Conservation (phyloP, 2,888 invertebrate genomes). For the Linnaemya vulpina region DNA sequence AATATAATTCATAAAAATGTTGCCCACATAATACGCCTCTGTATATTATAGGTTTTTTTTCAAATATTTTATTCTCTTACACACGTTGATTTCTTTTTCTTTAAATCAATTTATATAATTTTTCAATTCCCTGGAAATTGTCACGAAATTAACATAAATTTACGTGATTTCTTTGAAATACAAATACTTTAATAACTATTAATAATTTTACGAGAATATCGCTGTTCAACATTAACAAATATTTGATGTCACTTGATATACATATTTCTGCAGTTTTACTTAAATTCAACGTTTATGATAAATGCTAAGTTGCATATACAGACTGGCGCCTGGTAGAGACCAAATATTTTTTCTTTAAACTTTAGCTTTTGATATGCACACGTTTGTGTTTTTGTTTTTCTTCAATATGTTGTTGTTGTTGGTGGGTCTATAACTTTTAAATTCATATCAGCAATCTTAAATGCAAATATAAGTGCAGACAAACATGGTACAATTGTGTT, state of each 20-base stretch:
- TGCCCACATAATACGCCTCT: slow-evolving; percentile 9
- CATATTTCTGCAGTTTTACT: slow-evolving; percentile 33
- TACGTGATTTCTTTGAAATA: slow-evolving; percentile 62
- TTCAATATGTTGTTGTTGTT: slow-evolving; percentile 11
- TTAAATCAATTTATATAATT: not conserved
- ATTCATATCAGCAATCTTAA: slow-evolving; percentile 65
- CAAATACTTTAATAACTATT: slow-evolving; percentile 45
- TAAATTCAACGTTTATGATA: slow-evolving; percentile 36
- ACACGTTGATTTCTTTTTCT: not conserved
- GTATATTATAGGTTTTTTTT: not conserved
- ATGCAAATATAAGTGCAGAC: slow-evolving; percentile 61
- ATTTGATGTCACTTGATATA: slow-evolving; percentile 49
- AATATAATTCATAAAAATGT: too few relatives aligned
- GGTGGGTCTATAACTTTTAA: slow-evolving; percentile 68
- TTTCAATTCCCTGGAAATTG: slow-evolving; percentile 62
- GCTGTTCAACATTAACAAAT: slow-evolving; percentile 30
- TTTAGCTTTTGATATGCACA: slow-evolving; percentile 55
- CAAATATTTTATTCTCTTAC: slow-evolving; percentile 10
- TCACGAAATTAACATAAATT: slow-evolving; percentile 69
- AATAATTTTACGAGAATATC: slow-evolving; percentile 34
- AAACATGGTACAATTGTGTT: not conserved
- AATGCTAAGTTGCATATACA: slow-evolving; percentile 56
- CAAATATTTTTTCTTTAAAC: slow-evolving; percentile 8
- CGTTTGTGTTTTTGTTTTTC: slow-evolving; percentile 46
- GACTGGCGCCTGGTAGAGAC: slow-evolving; percentile 61